A percentile compares a stretch with the other conserved stretches of the same genome.
Conservation (phyloP, 2,797 vertebrate genomes). For the Harpagifer antarcticus region DNA sequence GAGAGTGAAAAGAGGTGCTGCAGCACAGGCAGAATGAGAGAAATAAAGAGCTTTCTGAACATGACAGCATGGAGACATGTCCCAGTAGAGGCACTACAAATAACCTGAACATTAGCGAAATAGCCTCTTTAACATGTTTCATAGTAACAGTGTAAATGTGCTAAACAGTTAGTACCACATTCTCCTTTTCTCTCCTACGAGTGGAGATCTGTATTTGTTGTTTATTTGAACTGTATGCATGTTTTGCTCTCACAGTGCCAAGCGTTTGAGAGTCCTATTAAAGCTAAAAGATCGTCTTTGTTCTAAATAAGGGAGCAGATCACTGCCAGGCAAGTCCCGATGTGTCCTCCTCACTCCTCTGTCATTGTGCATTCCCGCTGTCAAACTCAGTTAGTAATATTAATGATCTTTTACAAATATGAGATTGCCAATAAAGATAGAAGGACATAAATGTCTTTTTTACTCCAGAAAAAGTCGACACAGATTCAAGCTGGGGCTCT, state of each 20-base stretch:
- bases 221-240: conserved; percentile 56
- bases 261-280: conserved; percentile 37
- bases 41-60: too few species aligned
- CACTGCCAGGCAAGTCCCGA: conserved; percentile 51
- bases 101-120: too few species aligned
- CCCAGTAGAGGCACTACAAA: too few species aligned
- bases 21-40: too few species aligned
- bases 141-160: neutral
- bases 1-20: too few species aligned
- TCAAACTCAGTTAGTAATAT: conserved; percentile 12
- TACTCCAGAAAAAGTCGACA: conserved; percentile 13
- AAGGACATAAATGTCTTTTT: conserved; percentile 16
- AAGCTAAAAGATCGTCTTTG: conserved; percentile 50
- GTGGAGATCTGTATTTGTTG: conserved; percentile 51
- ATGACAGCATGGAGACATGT: too few species aligned
- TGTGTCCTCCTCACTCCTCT: conserved; percentile 29
- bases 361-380: conserved; percentile 46
- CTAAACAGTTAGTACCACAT: neutral
- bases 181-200: conserved; percentile 9
- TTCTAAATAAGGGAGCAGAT: conserved; percentile 61
- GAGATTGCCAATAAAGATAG: neutral
- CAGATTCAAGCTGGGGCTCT: conserved; percentile 41
- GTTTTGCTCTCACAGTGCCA: conserved; percentile 51
- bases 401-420: neutral
- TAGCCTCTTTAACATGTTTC: neutral